Evolutionary conservation across 2,888 invertebrate genomes (phyloP).

Genomic region (Troilus luridus): DNA sequence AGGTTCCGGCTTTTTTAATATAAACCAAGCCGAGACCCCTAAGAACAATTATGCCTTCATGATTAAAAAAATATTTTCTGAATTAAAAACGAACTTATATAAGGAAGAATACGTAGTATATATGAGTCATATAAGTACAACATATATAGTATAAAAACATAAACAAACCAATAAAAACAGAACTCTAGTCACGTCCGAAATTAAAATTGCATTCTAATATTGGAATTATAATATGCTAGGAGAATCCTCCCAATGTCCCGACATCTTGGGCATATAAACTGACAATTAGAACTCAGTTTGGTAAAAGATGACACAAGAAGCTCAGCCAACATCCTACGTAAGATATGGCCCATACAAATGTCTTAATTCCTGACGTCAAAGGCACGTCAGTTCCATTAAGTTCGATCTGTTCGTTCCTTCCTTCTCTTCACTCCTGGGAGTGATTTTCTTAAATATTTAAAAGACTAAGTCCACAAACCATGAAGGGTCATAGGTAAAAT

Average conservation of each 20-base stretch:
- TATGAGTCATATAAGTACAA: background rate
- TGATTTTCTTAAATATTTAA: background rate
- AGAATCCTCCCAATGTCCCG: background rate
- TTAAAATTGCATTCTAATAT: background rate
- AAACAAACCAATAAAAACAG: background rate
- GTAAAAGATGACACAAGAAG: background rate
- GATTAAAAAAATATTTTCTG: no score
- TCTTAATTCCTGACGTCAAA: background rate
- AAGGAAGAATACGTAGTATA: no score
- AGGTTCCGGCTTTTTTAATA: no score
- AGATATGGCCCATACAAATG: background rate
- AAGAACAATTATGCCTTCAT: no score
- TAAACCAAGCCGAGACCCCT: no score
- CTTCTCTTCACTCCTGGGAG: background rate
- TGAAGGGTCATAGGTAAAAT: no score
- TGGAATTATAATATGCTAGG: background rate
- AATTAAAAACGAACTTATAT: no score
- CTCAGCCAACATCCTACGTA: background rate
- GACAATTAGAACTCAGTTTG: background rate
- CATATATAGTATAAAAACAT: background rate
- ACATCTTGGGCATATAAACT: background rate
- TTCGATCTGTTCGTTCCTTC: background rate
- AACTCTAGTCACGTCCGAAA: background rate
- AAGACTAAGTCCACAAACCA: no score
- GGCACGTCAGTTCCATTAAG: background rate